Conservation (phyloP, 2,113 vertebrate genomes). For the Hylia prasina region DNA sequence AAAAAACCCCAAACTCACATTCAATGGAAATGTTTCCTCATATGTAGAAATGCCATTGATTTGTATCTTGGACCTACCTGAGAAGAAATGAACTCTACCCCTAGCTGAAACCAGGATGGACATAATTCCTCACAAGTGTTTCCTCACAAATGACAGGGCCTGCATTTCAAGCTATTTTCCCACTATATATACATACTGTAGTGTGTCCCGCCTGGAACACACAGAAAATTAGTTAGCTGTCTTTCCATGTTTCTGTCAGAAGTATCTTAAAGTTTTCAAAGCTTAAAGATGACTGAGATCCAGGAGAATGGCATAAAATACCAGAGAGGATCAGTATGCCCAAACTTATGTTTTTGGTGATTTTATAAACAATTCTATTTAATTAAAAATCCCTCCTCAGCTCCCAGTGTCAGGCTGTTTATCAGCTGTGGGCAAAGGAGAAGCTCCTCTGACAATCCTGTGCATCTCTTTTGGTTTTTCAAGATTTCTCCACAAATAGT, state of each 20-base stretch:
- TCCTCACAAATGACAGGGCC: background rate
- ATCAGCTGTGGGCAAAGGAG: background rate
- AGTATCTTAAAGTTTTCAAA: background rate
- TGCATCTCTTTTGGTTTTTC: background rate
- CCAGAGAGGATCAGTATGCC: background rate
- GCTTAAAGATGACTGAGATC: background rate
- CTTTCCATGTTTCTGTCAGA: background rate
- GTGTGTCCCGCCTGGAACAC: background rate
- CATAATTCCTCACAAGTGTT: background rate
- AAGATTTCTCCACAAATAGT: background rate
- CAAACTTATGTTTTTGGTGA: background rate
- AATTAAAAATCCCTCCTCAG: background rate
- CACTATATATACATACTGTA: background rate
- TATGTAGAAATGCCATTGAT: background rate
- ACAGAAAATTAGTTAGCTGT: background rate
- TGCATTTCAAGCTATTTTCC: background rate
- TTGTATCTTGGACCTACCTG: background rate
- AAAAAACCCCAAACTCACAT: background rate
- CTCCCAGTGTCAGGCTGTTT: background rate
- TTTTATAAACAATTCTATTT: background rate
- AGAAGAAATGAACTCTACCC: background rate
- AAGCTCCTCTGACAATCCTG: background rate
- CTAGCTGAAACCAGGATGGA: background rate
- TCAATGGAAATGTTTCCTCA: background rate
- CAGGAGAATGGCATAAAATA: background rate